Conservation (phyloP, 2,797 vertebrate genomes). For the Anomalospiza imberbis region DNA sequence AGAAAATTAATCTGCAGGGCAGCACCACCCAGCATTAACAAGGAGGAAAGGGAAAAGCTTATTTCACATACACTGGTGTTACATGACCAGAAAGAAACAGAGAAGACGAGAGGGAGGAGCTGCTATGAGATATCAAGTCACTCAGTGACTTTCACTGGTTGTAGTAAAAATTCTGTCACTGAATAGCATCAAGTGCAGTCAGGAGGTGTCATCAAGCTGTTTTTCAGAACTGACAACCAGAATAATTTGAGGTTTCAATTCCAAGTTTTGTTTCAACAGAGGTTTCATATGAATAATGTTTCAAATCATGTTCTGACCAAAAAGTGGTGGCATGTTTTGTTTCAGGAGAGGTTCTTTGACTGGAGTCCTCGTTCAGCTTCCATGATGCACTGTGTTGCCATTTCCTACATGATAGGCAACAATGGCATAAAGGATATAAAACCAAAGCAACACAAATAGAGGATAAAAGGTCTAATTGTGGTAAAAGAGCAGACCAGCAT, state of each 20-base stretch:
- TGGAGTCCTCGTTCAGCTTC: neutral
- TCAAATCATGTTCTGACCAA: neutral
- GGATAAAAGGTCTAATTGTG: neutral
- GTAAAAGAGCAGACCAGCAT: neutral
- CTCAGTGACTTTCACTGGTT: neutral
- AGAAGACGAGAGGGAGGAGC: neutral
- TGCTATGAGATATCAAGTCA: neutral
- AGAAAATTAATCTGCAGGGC: neutral
- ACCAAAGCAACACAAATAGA: neutral
- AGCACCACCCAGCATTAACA: neutral
- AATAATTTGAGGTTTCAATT: neutral
- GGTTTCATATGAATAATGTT: neutral
- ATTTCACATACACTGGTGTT: neutral
- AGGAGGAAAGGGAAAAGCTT: neutral
- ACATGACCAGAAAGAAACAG: neutral
- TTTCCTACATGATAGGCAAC: accelerated
- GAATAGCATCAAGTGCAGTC: neutral
- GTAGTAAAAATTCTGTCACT: neutral
- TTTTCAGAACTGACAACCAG: neutral
- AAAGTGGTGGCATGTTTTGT: neutral
- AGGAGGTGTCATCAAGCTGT: neutral
- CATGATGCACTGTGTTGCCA: neutral
- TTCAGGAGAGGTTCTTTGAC: neutral
- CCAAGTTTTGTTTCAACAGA: neutral
- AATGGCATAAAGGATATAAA: neutral